Conservation (phyloP, 2,797 vertebrate genomes). For the Falco biarmicus region DNA sequence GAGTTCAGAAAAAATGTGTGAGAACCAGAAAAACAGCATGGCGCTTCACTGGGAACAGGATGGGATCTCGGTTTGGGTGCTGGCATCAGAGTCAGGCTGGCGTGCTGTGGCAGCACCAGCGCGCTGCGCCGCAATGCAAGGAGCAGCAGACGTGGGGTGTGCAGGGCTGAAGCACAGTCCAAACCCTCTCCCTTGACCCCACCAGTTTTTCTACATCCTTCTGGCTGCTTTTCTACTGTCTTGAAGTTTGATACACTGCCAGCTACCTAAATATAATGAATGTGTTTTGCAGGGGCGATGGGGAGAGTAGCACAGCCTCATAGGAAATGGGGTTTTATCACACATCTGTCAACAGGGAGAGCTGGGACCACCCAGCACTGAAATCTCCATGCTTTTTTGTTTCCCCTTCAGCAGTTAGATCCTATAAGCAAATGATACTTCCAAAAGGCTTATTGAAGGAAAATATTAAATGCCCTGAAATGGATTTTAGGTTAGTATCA, state of each 20-base stretch:
- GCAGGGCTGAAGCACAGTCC: not conserved
- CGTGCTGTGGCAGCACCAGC: fast-evolving
- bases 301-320: not conserved
- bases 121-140: fast-evolving
- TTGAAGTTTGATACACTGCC: not conserved
- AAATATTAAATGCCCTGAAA: not conserved
- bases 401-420: not conserved
- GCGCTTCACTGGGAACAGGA: not conserved
- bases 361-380: not conserved
- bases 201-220: not conserved
- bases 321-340: not conserved
- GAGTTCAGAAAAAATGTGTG: not conserved
- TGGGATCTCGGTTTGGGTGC: fast-evolving
- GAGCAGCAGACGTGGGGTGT: fast-evolving
- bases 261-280: not conserved
- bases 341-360: fast-evolving
- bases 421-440: slow-evolving; percentile 14
- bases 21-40: not conserved
- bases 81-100: fast-evolving
- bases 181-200: not conserved
- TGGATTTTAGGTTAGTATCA: not conserved
- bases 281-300: not conserved
- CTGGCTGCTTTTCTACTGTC: not conserved
- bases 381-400: not conserved
- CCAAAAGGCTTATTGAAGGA: not conserved